Conservation (phyloP, 37 sponge, comb jelly and placozoan genomes). For the Amphimedon queenslandica region DNA sequence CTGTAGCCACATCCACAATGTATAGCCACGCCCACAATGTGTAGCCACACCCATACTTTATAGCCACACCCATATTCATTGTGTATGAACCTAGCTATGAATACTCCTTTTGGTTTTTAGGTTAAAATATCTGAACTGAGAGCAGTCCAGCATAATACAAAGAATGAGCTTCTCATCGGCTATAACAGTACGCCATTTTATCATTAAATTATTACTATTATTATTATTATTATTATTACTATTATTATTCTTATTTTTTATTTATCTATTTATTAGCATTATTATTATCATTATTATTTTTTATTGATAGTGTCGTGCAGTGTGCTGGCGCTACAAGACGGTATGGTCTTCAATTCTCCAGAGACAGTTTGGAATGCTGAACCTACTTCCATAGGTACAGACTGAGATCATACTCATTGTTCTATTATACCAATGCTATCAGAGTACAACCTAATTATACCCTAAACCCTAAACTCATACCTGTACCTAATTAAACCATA, state of each 20-base stretch:
- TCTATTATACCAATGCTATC: too few species aligned
- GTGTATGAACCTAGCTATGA: too few species aligned
- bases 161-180: constrained; percentile 49
- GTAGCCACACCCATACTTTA: too few species aligned
- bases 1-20: too few species aligned
- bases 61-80: too few species aligned
- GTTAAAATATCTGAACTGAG: constrained; percentile 24
- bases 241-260: too few species aligned
- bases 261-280: too few species aligned
- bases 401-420: too few species aligned
- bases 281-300: too few species aligned
- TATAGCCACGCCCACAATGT: too few species aligned
- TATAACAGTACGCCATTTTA: constrained; percentile 44
- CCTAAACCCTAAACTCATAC: neutral
- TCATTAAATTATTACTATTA: neutral
- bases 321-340: constrained; percentile 30
- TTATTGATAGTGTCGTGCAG: constrained; percentile 39
- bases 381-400: constrained; percentile 29
- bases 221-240: too few species aligned
- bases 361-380: constrained; percentile 48
- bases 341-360: constrained; percentile 19
- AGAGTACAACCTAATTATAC: neutral
- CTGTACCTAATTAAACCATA: too few species aligned
- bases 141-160: constrained; percentile 7
- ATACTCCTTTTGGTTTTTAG: constrained; percentile 3